Base-by-base conservation (phyloP, 1,140 invertebrate genomes). In the Nylanderia fulva region DNA sequence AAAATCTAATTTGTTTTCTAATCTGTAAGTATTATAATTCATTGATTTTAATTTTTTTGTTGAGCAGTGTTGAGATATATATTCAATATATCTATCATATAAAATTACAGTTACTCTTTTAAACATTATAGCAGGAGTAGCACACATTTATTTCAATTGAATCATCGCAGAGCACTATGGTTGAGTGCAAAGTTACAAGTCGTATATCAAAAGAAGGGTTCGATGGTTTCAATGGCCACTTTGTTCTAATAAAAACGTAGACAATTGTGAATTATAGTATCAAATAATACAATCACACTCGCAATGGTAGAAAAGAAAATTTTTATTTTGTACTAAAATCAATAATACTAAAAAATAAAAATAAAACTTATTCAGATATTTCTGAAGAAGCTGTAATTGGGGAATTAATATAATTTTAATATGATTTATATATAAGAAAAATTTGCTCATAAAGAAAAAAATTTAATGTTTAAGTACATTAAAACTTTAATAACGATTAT, bases 121-220 rank as follows among this genome's bases (percentile, higher is more conserved):
- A 21, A 52, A n/a, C 7, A 24, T n/a, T 58, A 11, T 13, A 52
- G 13, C 15, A 66, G n/a, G 27, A 66, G n/a, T 39, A 71, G 18
- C 39, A n/a, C 58, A n/a, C 52, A 71, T 24, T 68, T 80, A 60
- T 24, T 82, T 24, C 36, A 82, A 72, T 82, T n/a, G 77, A 72
- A 82, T 82, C 52, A n/a, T 45, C 18, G 13, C 24, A 24, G 2
- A 9, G 52, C n/a, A 58, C 18, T 58, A 72, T 58, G n/a, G 36
- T 15, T 60, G 77, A 80, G 64, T 80, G 52, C 52, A 45, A 82
- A 82, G 36, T 72, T 24, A 54, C 68, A 4, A 36, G 45, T 18
- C 24, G 63, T 79, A n/a, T 56, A 79, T 79, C 63, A 79, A 79
- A 79, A 54, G 61, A 45, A 29, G 27, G 11, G 74, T 71, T 54